Conservation (phyloP, 2,888 invertebrate species). For the Tipula unca region DNA sequence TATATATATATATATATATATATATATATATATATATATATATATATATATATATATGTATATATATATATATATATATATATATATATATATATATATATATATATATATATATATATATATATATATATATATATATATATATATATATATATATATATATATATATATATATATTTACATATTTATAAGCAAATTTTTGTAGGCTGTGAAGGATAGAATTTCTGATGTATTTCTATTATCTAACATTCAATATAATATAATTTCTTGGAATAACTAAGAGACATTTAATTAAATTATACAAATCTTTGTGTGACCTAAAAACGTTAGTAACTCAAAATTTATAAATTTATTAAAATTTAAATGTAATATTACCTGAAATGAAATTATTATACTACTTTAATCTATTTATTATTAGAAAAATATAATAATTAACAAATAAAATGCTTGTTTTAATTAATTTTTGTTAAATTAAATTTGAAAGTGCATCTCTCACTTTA, state of each 20-base stretch:
- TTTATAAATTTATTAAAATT: background rate
- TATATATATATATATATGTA: too few relatives aligned
- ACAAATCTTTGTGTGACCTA: conserved; percentile 4
- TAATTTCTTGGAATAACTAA: background rate
- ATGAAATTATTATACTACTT: conserved; percentile 4
- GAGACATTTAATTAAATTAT: background rate
- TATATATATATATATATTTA: background rate
- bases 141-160: background rate
- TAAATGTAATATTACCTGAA: conserved; percentile 14
- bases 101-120: too few relatives aligned
- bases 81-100: too few relatives aligned
- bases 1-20: too few relatives aligned
- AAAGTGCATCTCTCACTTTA: too few relatives aligned
- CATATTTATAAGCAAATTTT: background rate
- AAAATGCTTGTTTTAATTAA: background rate
- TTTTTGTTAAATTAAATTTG: too few relatives aligned
- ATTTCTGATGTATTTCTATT: background rate
- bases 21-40: too few relatives aligned
- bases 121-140: too few relatives aligned
- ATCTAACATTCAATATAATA: background rate
- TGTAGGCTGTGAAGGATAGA: background rate
- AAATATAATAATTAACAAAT: conserved; percentile 1
- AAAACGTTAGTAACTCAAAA: background rate
- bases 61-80: too few relatives aligned
- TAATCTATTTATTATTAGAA: background rate